Conservation (phyloP, 2,888 invertebrate species). For the Chymomyza fuscimana region DNA sequence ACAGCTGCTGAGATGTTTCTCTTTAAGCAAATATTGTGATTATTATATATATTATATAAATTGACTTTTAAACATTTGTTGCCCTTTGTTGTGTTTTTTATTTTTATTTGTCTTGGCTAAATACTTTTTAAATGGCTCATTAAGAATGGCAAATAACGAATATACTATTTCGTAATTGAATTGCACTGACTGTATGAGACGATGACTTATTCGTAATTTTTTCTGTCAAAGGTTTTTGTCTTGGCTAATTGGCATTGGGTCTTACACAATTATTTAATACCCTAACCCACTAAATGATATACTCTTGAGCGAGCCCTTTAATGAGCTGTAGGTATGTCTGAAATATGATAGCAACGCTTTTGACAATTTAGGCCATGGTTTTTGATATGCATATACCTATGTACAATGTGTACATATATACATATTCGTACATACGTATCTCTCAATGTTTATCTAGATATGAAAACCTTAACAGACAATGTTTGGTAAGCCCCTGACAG, state of each 20-base stretch:
- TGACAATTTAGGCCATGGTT: slow-evolving; percentile 62
- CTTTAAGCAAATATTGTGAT: neutral
- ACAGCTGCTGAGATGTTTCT: neutral
- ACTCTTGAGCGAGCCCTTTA: neutral
- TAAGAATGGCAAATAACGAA: slow-evolving; percentile 21
- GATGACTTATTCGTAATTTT: slow-evolving; percentile 9
- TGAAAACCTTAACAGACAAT: slow-evolving; percentile 37
- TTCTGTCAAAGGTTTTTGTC: slow-evolving; percentile 1
- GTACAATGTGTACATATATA: neutral
- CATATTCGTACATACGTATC: neutral
- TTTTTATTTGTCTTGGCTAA: neutral
- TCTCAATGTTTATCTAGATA: slow-evolving; percentile 60
- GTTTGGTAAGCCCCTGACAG: slow-evolving; percentile 39
- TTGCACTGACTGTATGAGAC: neutral
- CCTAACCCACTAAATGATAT: slow-evolving; percentile 3
- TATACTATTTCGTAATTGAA: slow-evolving; percentile 1
- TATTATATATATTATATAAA: slow-evolving; percentile 1
- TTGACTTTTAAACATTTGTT: neutral
- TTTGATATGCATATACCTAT: slow-evolving; percentile 13
- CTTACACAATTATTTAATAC: slow-evolving; percentile 11
- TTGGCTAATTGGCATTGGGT: neutral
- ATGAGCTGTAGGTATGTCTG: neutral
- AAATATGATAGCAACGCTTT: slow-evolving; percentile 26
- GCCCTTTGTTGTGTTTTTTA: neutral
- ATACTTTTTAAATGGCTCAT: slow-evolving; percentile 15